Percentiles rank a stretch among this genome's conserved stretches.
Evolutionary conservation across 92 coral and sea anemone species (phyloP).

Genomic region (Palythoa caribaeorum): DNA sequence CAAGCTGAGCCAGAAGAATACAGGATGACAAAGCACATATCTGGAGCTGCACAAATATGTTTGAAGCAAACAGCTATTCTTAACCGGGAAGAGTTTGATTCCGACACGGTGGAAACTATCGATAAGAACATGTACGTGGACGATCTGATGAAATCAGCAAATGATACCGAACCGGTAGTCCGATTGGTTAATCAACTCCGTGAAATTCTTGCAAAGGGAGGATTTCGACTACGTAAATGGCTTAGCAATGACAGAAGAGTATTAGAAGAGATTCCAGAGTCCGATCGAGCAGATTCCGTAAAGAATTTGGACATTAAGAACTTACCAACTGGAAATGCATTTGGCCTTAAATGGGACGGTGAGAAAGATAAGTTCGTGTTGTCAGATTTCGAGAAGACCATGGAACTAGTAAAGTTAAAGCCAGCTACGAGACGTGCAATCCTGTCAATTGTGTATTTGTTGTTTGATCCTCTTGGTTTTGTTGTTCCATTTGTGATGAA

Average conservation of each 20-base stretch:
- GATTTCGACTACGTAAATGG: slow-evolving; percentile 66
- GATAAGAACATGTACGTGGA: slow-evolving; percentile 59
- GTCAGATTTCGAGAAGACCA: no score
- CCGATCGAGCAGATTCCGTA: slow-evolving; percentile 61
- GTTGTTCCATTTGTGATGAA: slow-evolving; percentile 37
- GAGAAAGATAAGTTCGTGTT: not conserved
- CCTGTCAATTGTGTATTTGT: not conserved
- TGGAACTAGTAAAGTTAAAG: slow-evolving; percentile 1
- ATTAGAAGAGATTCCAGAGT: slow-evolving; percentile 57
- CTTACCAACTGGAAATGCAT: slow-evolving; percentile 31
- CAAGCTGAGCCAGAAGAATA: slow-evolving; percentile 50
- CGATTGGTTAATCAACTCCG: slow-evolving; percentile 26
- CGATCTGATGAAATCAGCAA: slow-evolving; percentile 67
- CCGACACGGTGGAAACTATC: slow-evolving; percentile 31
- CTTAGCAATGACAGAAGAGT: slow-evolving; percentile 63
- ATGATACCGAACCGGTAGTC: slow-evolving; percentile 32
- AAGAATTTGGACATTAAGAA: slow-evolving; percentile 56
- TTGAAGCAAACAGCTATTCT: slow-evolving; percentile 44
- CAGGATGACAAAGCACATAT: slow-evolving; percentile 57
- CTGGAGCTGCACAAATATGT: slow-evolving; percentile 65
- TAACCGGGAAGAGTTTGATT: slow-evolving; percentile 33
- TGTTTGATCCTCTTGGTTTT: slow-evolving; percentile 14
- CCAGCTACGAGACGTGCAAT: slow-evolving; percentile 22
- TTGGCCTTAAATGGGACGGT: slow-evolving; percentile 37
- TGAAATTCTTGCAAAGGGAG: slow-evolving; percentile 51